phyloP scores from a whole-genome alignment of 2,888 invertebrate species.

The Cephonodes hylas region DNA sequence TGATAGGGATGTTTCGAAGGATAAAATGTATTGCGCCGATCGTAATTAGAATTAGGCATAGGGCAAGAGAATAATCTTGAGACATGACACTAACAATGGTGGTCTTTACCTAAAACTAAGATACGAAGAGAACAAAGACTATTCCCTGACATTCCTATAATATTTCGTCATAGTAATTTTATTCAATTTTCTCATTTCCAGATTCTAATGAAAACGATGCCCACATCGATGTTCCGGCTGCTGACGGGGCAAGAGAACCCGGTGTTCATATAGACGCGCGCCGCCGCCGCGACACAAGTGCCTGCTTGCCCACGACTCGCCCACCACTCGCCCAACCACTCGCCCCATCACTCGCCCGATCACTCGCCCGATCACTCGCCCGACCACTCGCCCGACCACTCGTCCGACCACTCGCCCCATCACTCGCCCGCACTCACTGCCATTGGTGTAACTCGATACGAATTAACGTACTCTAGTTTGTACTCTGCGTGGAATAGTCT shows the following conservation, averaged over 20 bases:
- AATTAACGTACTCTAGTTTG: background rate
- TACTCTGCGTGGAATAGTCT: background rate
- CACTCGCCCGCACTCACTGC: background rate
- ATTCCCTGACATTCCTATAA: too few relatives aligned
- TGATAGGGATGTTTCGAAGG: too few relatives aligned
- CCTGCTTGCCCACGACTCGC: slow-evolving; percentile 64
- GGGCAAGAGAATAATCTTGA: too few relatives aligned
- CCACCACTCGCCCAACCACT: slow-evolving; percentile 12
- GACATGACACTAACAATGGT: too few relatives aligned
- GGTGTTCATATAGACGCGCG: slow-evolving; percentile 92
- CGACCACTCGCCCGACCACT: slow-evolving; percentile 20
- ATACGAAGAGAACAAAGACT: too few relatives aligned
- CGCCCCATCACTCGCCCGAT: slow-evolving; percentile 5
- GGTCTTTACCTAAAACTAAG: too few relatives aligned
- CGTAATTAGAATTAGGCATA: too few relatives aligned
- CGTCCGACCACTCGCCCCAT: slow-evolving; percentile 17
- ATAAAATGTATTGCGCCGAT: too few relatives aligned
- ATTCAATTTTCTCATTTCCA: slow-evolving; percentile 71
- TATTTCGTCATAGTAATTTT: too few relatives aligned
- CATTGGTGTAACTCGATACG: background rate
- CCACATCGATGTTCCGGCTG: slow-evolving; percentile 99
- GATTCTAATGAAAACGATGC: slow-evolving; percentile 99
- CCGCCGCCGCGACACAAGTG: slow-evolving; percentile 79
- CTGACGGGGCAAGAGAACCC: slow-evolving; percentile 99
- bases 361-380: background rate